These are phyloP conservation scores for Deilephila porcellus DNA, from an alignment of 2,888 invertebrate genomes.

Conservation along the genomic window DNA sequence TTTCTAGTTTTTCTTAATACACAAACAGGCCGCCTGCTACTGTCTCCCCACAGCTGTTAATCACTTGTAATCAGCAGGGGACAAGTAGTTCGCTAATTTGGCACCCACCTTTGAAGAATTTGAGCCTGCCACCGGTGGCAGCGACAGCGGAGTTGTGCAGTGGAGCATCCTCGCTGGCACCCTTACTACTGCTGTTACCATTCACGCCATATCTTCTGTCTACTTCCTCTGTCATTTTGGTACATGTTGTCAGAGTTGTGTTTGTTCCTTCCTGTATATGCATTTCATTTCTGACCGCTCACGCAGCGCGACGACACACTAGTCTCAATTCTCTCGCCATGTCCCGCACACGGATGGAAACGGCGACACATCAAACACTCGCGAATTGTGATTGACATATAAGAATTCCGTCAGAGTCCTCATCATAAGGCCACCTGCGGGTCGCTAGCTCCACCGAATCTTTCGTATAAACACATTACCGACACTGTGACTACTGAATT, in stretches of 20 bases:
- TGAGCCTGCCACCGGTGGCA: slow-evolving; percentile 89
- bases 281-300: slow-evolving; percentile 86
- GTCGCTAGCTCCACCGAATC: slow-evolving; percentile 72
- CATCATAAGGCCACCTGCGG: slow-evolving; percentile 83
- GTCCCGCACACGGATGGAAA: slow-evolving; percentile 67
- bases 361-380: slow-evolving; percentile 69
- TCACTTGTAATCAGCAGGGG: background rate
- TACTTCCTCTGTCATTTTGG: slow-evolving; percentile 87
- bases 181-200: slow-evolving; percentile 87
- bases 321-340: slow-evolving; percentile 79
- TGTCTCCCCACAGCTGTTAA: slow-evolving; percentile 1
- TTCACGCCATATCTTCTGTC: slow-evolving; percentile 90
- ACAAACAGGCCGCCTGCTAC: slow-evolving; percentile 32
- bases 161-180: slow-evolving; percentile 77
- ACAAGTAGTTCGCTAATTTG: background rate
- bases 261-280: slow-evolving; percentile 87
- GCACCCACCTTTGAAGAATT: slow-evolving; percentile 90
- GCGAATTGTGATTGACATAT: slow-evolving; percentile 69
- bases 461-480: slow-evolving; percentile 82
- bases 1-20: slow-evolving; percentile 74
- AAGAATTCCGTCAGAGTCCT: slow-evolving; percentile 78
- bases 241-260: slow-evolving; percentile 90
- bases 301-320: slow-evolving; percentile 78
- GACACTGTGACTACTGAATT: slow-evolving; percentile 77
- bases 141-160: slow-evolving; percentile 73